Base-by-base conservation (phyloP, 2,113 vertebrate species). In the Psilopogon haemacephalus region DNA sequence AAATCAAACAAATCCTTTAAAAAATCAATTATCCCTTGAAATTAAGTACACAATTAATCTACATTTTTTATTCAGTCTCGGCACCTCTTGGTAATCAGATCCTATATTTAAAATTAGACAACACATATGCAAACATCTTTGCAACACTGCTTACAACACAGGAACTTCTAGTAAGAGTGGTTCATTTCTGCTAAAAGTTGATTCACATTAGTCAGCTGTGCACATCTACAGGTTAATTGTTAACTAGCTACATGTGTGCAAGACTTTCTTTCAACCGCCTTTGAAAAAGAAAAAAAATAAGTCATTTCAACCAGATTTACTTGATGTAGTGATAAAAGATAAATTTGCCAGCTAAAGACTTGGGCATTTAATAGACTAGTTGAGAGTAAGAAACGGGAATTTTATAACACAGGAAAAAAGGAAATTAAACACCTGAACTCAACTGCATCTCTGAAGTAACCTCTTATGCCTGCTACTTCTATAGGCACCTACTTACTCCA, bases 11-110 rank as follows among this genome's bases (percentile, higher is more conserved):
- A 91, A 67, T 56, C 17, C 58, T 62, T 76, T 73, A 28, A 69
- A 28, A 91, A 85, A 89, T 37, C 10, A 35, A 75, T 72, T 64
- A 72, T 76, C 85, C 44, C 38, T 68, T 84, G 52, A 96, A 81
- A 84, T 40, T 59, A 77, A 54, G n/a, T n/a, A 69, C 37, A 50
- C 16, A 78, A 50, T 78, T 85, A 92, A 46, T 26, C 8, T n/a
- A 64, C 2, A 20, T 60, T 82, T 77, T 86, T 78, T 15, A 37
- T 84, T 75, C 54, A 60, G 28, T 64, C 35, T 27, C 79, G 59
- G 38, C 33, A 93, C 8, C 5, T 56, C 26, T 84, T 52, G 65
- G 26, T 9, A 88, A 70, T 79, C 55, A 93, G 37, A 69, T 42
- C 15, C 20, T n/a, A 11, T 27, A 72, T 89, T 88, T 88, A 86